Base-by-base conservation (phyloP, 2,888 invertebrate genomes). In the Thumatha senex region DNA sequence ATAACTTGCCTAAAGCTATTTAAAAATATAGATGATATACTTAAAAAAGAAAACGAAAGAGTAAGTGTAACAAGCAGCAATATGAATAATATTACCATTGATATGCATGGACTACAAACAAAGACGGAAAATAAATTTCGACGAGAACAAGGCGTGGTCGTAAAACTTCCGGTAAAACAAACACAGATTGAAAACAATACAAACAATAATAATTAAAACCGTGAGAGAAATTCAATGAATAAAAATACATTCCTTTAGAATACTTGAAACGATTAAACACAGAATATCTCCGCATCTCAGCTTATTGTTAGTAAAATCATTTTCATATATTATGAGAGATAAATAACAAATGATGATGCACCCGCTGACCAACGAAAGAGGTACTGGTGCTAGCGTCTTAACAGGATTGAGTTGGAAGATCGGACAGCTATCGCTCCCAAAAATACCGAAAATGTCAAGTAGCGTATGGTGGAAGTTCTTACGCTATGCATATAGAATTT, bases 181-280 rank as follows among this genome's bases (percentile, higher is more conserved):
- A 75, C 72, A 79, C 73, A 77, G 78, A 65, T 77, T 76, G 30
- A 60, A 62, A 47, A 67, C 58, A 60, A 63, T 62, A 44, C 40
- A 46, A 58, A 30, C 46, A 51, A 52, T n/a, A n/a, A n/a, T n/a
- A n/a, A 72, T 80, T 80, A 63, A 66, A 65, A 56, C 72, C 80
- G 80, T 80, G 81, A 65, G 80, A 80, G 58, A 63, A 70, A 56
- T 66, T 61, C 56, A 63, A 61, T 68, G 68, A 63, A 56, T 46
- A 57, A 67, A 57, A 41, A 56, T 40, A 41, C 34, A 34, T 29
- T 44, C 41, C 38, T 38, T 39, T 31, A 30, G 29, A 24, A 31
- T 24, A 36, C 30, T n/a, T 31, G 13, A 34, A 24, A 24, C 5
- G 18, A 24, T 24, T 24, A 24, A 5, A 24, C 18, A 24, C 18